A percentile compares a stretch with the other conserved stretches of the same genome.
These are phyloP conservation scores for Xyliphius kryptos DNA, from an alignment of 2,113 vertebrate species.

Conservation along the genomic window DNA sequence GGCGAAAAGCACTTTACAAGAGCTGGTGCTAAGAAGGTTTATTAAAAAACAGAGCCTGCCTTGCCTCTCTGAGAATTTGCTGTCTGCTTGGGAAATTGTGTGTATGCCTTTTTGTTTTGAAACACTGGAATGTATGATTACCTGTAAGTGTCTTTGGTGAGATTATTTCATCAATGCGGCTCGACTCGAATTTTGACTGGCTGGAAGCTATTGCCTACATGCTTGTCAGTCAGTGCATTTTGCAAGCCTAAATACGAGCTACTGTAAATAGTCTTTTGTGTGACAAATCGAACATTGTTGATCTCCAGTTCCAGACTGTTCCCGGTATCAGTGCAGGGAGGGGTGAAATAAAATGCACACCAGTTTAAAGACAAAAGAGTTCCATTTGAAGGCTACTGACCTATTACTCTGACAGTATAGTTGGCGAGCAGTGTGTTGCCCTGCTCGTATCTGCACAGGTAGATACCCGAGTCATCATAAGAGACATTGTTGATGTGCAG, in stretches of 20 bases:
- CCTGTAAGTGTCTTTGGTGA: conserved; percentile 25
- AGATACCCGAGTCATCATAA: conserved; percentile 80
- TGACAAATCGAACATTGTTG: conserved; percentile 13
- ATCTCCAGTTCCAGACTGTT: not conserved
- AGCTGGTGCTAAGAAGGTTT: conserved; percentile 6
- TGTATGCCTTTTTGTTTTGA: conserved; percentile 10
- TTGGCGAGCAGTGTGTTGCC: conserved; percentile 72
- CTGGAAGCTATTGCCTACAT: conserved; percentile 9
- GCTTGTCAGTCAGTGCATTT: not conserved
- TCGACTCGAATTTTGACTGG: conserved; percentile 19
- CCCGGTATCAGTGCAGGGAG: not conserved
- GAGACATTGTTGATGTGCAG: conserved; percentile 82
- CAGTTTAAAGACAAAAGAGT: too few species aligned
- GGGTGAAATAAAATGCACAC: too few species aligned
- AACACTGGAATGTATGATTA: conserved; percentile 21
- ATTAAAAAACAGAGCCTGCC: conserved; percentile 10
- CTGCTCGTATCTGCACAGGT: conserved; percentile 73
- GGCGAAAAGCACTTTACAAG: too few species aligned
- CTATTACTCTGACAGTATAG: conserved; percentile 81
- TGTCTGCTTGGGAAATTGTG: conserved; percentile 13
- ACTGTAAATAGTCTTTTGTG: conserved; percentile 6
- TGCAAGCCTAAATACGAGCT: conserved; percentile 22
- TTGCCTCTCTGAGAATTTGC: conserved; percentile 2
- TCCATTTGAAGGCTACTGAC: too few species aligned
- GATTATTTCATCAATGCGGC: conserved; percentile 26